phyloP scores from a whole-genome alignment of 1,140 invertebrate genomes.

The Apolygus lucorum region DNA sequence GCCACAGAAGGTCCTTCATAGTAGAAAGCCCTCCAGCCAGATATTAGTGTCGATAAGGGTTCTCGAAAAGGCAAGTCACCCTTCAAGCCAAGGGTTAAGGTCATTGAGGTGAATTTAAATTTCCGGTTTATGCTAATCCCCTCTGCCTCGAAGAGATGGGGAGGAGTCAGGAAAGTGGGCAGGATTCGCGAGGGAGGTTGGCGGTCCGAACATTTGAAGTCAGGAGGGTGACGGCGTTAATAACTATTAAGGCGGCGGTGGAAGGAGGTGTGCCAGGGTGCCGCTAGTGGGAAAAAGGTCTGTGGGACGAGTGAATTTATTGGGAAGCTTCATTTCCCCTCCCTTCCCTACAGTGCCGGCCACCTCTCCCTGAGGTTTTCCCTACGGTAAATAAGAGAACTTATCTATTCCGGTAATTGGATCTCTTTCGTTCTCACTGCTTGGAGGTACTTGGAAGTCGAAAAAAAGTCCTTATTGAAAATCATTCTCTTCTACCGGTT shows the following conservation, averaged over 20 bases:
- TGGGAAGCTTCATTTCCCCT: not conserved
- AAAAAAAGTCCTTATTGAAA: no score
- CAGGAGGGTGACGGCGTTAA: constrained; percentile 10
- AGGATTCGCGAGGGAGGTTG: not conserved
- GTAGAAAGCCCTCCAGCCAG: no score
- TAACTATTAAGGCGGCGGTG: not conserved
- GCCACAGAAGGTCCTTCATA: no score
- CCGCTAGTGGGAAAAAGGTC: no score
- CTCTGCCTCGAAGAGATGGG: not conserved
- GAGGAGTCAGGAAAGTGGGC: not conserved
- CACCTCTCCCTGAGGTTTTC: not conserved
- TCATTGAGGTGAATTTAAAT: constrained; percentile 6
- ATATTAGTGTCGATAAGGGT: not conserved
- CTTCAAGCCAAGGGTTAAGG: not conserved
- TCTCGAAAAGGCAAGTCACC: not conserved
- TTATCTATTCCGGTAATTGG: constrained; percentile 12
- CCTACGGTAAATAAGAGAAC: not conserved
- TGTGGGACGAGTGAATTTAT: not conserved
- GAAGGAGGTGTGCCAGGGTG: no score
- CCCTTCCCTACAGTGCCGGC: not conserved
- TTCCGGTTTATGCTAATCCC: constrained; percentile 12
- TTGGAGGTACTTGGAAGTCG: no score
- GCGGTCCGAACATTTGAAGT: constrained; percentile 3
- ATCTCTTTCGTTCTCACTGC: not conserved
- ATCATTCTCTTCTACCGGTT: no score